Evolutionary conservation across 2,888 invertebrate genomes (phyloP).

Genomic region (Machimus atricapillus): DNA sequence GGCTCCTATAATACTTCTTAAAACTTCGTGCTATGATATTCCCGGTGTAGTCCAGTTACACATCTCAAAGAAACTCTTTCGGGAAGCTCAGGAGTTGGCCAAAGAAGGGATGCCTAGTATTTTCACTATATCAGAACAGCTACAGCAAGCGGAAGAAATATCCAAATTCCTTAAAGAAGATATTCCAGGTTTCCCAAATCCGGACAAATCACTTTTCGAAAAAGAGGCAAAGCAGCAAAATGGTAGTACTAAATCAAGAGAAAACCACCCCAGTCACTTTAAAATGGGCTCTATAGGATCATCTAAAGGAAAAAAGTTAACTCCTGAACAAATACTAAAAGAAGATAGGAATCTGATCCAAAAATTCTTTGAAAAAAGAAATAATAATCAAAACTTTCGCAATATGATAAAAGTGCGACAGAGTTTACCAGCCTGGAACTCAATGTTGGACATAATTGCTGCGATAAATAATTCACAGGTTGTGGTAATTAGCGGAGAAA

Average conservation of each 20-base stretch:
- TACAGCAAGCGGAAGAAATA: slow-evolving; percentile 75
- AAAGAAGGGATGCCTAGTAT: slow-evolving; percentile 75
- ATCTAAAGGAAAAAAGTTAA: slow-evolving; percentile 64
- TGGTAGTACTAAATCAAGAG: slow-evolving; percentile 51
- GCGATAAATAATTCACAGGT: slow-evolving; percentile 70
- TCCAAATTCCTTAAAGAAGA: slow-evolving; percentile 67
- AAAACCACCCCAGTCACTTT: slow-evolving; percentile 69
- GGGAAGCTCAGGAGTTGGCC: slow-evolving; percentile 72
- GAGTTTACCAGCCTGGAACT: slow-evolving; percentile 76
- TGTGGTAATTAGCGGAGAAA: slow-evolving; percentile 81
- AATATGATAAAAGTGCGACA: slow-evolving; percentile 71
- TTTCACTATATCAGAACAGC: slow-evolving; percentile 74
- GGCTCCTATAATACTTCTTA: slow-evolving; percentile 75
- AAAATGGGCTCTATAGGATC: slow-evolving; percentile 68
- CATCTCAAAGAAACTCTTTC: slow-evolving; percentile 70
- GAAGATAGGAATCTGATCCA: slow-evolving; percentile 71
- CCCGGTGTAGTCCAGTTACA: slow-evolving; percentile 72
- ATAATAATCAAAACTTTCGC: slow-evolving; percentile 68
- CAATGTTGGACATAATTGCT: slow-evolving; percentile 73
- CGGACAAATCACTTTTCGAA: slow-evolving; percentile 69
- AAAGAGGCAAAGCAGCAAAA: slow-evolving; percentile 64
- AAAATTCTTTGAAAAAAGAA: slow-evolving; percentile 68
- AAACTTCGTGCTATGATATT: slow-evolving; percentile 69
- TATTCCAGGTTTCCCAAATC: slow-evolving; percentile 64
- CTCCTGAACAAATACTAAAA: slow-evolving; percentile 65